Conservation (phyloP, 30 jellyfish, hydroid and myxozoan species). For the Aurelia sp. region DNA sequence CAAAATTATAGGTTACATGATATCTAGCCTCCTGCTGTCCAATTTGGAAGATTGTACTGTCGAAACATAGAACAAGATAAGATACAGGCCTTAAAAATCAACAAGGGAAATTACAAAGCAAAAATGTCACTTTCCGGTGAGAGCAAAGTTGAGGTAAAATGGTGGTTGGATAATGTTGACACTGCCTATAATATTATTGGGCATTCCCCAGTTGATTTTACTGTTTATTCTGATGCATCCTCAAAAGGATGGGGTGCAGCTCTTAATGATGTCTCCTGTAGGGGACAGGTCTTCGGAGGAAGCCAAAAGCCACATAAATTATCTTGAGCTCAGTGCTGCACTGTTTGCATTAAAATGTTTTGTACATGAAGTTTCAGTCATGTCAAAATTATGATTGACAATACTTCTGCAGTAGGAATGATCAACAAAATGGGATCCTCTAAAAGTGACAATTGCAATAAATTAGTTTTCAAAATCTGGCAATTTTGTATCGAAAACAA, state of each 20-base stretch:
- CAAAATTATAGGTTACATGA: slow-evolving; percentile 35
- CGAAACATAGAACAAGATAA: slow-evolving; percentile 15
- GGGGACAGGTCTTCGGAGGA: slow-evolving; percentile 46
- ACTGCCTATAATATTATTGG: slow-evolving; percentile 27
- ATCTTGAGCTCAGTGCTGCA: slow-evolving; percentile 42
- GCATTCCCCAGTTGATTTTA: background rate
- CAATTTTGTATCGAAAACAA: slow-evolving; percentile 27
- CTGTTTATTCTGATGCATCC: slow-evolving; percentile 38
- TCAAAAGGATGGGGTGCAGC: slow-evolving; percentile 58
- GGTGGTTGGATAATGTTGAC: slow-evolving; percentile 31
- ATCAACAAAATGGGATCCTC: slow-evolving; percentile 28
- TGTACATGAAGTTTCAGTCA: background rate
- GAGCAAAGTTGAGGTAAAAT: slow-evolving; percentile 13
- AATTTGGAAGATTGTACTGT: slow-evolving; percentile 22
- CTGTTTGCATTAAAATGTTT: slow-evolving; percentile 15
- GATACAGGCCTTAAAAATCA: background rate
- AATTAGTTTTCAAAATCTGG: slow-evolving; percentile 21
- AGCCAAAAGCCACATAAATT: slow-evolving; percentile 40
- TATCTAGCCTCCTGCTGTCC: slow-evolving; percentile 66
- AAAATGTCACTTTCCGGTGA: slow-evolving; percentile 16
- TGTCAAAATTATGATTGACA: slow-evolving; percentile 40
- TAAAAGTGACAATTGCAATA: slow-evolving; percentile 32
- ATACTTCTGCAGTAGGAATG: slow-evolving; percentile 42
- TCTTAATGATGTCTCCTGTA: slow-evolving; percentile 10
- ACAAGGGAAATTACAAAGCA: slow-evolving; percentile 11